Conservation (phyloP, 2,797 vertebrate species). For the Clarias fuscus region DNA sequence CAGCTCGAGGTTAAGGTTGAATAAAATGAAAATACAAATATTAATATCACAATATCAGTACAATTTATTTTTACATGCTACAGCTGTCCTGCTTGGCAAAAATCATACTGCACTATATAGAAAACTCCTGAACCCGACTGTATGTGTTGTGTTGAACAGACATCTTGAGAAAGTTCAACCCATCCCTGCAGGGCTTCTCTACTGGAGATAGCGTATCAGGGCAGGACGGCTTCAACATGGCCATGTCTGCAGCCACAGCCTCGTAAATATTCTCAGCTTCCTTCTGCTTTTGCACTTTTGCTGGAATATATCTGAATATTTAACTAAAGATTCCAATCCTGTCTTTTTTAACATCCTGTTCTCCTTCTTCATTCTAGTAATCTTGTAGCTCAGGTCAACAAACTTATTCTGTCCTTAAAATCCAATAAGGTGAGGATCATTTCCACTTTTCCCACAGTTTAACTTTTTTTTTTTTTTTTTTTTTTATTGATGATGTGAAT, state of each 20-base stretch:
- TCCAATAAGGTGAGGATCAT: constrained; percentile 71
- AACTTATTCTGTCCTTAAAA: constrained; percentile 79
- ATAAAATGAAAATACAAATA: neutral
- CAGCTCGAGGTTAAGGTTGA: neutral
- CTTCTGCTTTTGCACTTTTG: constrained; percentile 4
- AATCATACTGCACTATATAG: neutral
- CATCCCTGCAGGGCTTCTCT: constrained; percentile 82
- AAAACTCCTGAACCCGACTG: neutral
- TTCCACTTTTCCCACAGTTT: neutral
- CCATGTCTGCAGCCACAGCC: constrained; percentile 71
- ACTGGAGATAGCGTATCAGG: constrained; percentile 57
- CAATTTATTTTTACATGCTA: neutral
- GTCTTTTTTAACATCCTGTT: no score
- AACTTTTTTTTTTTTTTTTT: no score
- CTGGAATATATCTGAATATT: neutral
- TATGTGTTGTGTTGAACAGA: constrained; percentile 70
- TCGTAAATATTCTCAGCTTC: constrained; percentile 68
- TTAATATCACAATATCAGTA: neutral
- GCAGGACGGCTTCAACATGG: constrained; percentile 83
- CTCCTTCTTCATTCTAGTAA: constrained; percentile 67
- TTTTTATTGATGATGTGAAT: no score
- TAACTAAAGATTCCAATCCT: neutral
- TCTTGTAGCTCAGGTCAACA: constrained; percentile 74
- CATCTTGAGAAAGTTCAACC: constrained; percentile 89
- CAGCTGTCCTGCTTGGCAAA: neutral